Evolutionary conservation across 2,113 vertebrate species (phyloP), one percentile per base, ranked within the genome.

Genomic region (Takifugu flavidus): DNA sequence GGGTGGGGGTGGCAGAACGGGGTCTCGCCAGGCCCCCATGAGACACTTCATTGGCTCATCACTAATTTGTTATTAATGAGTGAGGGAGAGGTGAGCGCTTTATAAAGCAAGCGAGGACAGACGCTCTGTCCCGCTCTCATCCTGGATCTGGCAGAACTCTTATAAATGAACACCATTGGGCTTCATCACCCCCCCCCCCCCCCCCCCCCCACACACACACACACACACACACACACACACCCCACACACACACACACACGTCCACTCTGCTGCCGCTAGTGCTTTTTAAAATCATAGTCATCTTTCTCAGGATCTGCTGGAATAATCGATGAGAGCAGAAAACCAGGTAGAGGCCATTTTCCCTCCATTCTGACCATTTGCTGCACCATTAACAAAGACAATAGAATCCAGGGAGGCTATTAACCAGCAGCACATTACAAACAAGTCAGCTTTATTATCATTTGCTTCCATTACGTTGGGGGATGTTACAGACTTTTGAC

Each of bases 21-120:
- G 68, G 70, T 85, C 78, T 83, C 65, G 58, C 78, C 56, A 75
- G 82, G 76, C 76, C 67, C 69, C 83, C 81, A 82, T 87, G 84
- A 89, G 83, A 86, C 81, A 76, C 79, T 78, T 81, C 77, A 51
- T 77, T 82, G 56, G 55, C 78, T 82, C 84, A 57, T 73, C 67
- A 53, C 86, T 89, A 83, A 88, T 88, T 89, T 79, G 82, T 85
- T 89, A 87, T 85, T 86, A 88, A 88, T 86, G 85, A 88, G 79
- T 82, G 79, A 87, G 83, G 67, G 72, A 85, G 70, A 87, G 83
- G 83, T 86, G 82, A 82, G 70, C 50, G 54, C 74, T 78, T 80
- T 80, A 84, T 79, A 75, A 80, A 69, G 79, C 68, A 70, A 71
- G 74, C 59, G 39, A 31, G 70, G 59, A 63, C 65, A 65, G 53